Conservation (phyloP, 2,888 invertebrate genomes). For the Drosophila anceps region DNA sequence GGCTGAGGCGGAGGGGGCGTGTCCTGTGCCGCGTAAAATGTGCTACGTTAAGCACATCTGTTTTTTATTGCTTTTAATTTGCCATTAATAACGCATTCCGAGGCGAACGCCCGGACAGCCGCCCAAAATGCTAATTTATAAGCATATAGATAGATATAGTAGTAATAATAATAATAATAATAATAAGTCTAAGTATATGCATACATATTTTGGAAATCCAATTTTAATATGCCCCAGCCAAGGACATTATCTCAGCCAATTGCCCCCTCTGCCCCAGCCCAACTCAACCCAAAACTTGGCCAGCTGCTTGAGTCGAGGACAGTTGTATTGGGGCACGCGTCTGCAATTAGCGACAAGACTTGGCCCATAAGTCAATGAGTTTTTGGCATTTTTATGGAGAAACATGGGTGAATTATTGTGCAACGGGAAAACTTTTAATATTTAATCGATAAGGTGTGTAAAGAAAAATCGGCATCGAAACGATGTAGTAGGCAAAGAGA, state of each 20-base stretch:
- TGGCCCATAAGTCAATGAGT: constrained; percentile 82
- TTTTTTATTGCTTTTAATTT: constrained; percentile 85
- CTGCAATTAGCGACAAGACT: constrained; percentile 50
- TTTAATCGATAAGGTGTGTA: not conserved
- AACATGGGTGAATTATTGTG: constrained; percentile 15
- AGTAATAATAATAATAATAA: constrained; percentile 52
- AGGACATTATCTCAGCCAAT: constrained; percentile 54
- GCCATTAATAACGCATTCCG: constrained; percentile 84
- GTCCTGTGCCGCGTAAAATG: constrained; percentile 62
- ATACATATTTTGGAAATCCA: constrained; percentile 49
- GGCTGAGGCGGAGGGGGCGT: not conserved
- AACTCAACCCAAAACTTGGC: not conserved
- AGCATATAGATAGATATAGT: constrained; percentile 65
- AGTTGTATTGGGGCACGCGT: not conserved
- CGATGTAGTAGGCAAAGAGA: not conserved
- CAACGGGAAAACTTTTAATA: not conserved
- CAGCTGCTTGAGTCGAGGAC: constrained; percentile 18
- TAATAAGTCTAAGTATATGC: constrained; percentile 35
- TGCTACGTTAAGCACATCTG: constrained; percentile 84
- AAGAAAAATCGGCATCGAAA: not conserved
- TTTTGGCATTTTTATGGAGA: constrained; percentile 82
- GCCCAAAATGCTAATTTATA: constrained; percentile 75
- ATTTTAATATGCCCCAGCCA: constrained; percentile 64
- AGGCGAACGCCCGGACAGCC: constrained; percentile 62
- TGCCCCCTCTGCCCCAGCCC: constrained; percentile 15